Evolutionary conservation across 2,888 invertebrate genomes (phyloP).

Genomic region (Idaea straminata): DNA sequence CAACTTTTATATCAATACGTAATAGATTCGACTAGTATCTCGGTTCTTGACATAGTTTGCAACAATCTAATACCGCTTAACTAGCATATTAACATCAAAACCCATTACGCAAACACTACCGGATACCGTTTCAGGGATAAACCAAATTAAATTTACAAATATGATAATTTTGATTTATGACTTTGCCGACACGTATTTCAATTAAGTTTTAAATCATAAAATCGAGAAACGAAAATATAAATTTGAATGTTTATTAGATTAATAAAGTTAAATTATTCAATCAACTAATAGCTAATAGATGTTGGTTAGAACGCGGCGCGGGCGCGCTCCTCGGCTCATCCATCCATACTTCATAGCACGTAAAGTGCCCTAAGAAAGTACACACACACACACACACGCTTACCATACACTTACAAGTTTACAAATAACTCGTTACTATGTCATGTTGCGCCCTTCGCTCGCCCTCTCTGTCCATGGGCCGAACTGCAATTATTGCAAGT

Average conservation of each 20-base stretch:
- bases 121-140: constrained; percentile 28
- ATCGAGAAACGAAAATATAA: constrained; percentile 30
- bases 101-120: constrained; percentile 24
- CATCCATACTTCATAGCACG: constrained; percentile 21
- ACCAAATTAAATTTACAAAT: constrained; percentile 33
- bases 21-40: neutral
- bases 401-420: constrained; percentile 36
- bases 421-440: constrained; percentile 62
- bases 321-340: constrained; percentile 15
- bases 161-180: constrained; percentile 33
- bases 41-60: neutral
- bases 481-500: constrained; percentile 69
- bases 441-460: constrained; percentile 48
- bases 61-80: neutral
- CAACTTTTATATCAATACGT: neutral
- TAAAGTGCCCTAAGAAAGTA: constrained; percentile 12
- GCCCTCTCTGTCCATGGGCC: constrained; percentile 49
- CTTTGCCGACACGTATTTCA: constrained; percentile 33
- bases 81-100: neutral
- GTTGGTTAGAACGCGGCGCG: constrained; percentile 14
- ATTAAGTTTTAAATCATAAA: constrained; percentile 36
- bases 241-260: constrained; percentile 35
- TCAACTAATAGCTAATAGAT: constrained; percentile 30
- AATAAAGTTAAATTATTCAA: constrained; percentile 37
- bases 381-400: constrained; percentile 43